Percentiles rank a stretch among this genome's conserved stretches.
Evolutionary conservation across 2,888 invertebrate species (phyloP).

Genomic region (Villa cingulata): DNA sequence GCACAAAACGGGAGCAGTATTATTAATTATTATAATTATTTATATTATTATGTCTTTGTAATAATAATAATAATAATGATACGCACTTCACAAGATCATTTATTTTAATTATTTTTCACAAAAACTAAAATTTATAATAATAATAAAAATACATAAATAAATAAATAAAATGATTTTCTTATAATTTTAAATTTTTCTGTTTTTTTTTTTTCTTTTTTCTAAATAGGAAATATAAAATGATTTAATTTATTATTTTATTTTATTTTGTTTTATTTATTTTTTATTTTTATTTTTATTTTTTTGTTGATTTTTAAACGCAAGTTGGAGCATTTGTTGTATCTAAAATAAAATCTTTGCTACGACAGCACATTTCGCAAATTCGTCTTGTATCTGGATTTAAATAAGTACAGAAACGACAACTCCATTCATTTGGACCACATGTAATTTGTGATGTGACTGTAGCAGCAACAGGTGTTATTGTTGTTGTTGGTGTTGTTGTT

Average conservation of each 20-base stretch:
- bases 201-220: background rate
- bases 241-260: background rate
- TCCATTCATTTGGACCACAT: slow-evolving; percentile 41
- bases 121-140: too few species aligned
- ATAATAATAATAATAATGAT: too few species aligned
- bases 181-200: too few species aligned
- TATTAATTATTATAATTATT: background rate
- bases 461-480: slow-evolving; percentile 6
- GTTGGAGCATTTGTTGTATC: slow-evolving; percentile 30
- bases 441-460: slow-evolving; percentile 2
- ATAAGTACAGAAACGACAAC: slow-evolving; percentile 53
- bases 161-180: too few species aligned
- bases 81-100: too few species aligned
- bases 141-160: background rate
- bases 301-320: slow-evolving; percentile 24
- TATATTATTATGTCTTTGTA: background rate
- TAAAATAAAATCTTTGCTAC: slow-evolving; percentile 36
- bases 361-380: slow-evolving; percentile 59
- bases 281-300: background rate
- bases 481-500: slow-evolving; percentile 8
- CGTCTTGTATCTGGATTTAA: slow-evolving; percentile 42
- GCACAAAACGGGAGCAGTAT: slow-evolving; percentile 12
- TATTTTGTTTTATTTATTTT: background rate
- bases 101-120: too few species aligned
- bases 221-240: too few species aligned